Conservation (phyloP, 2,888 invertebrate species). For the Alitta virens region DNA sequence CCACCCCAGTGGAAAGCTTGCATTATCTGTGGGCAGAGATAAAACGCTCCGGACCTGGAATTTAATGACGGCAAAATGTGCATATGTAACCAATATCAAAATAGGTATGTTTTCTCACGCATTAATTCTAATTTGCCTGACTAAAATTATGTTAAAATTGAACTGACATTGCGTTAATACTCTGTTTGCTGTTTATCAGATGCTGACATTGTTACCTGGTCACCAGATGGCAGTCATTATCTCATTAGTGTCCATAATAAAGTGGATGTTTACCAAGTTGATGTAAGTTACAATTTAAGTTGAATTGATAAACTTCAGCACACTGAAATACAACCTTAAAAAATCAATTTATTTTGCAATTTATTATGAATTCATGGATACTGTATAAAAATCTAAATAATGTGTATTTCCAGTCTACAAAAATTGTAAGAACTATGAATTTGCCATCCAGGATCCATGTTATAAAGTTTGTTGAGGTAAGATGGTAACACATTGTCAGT, state of each 20-base stretch:
- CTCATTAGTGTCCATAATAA: slow-evolving; percentile 70
- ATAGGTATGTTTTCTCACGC: slow-evolving; percentile 14
- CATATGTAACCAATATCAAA: slow-evolving; percentile 76
- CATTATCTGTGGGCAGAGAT: slow-evolving; percentile 82
- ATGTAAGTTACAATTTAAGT: slow-evolving; percentile 35
- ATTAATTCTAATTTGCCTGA: neutral
- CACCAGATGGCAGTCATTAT: slow-evolving; percentile 75
- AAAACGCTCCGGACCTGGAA: slow-evolving; percentile 85
- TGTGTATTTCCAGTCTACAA: neutral
- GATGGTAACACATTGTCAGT: neutral
- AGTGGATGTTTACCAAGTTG: slow-evolving; percentile 78
- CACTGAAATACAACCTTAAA: too few relatives aligned
- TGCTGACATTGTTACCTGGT: slow-evolving; percentile 66
- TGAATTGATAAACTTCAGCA: too few relatives aligned
- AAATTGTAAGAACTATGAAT: neutral
- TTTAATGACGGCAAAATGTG: slow-evolving; percentile 84
- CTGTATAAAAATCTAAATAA: too few relatives aligned
- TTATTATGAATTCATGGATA: too few relatives aligned
- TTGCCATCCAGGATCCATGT: neutral
- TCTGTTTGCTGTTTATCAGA: slow-evolving; percentile 39
- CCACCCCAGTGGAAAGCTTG: slow-evolving; percentile 86
- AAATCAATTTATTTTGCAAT: too few relatives aligned
- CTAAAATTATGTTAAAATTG: neutral
- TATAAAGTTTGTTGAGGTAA: neutral
- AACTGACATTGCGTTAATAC: too few relatives aligned